phyloP scores from a whole-genome alignment of 1,140 invertebrate genomes.

The Drosophila sulfurigaster region DNA sequence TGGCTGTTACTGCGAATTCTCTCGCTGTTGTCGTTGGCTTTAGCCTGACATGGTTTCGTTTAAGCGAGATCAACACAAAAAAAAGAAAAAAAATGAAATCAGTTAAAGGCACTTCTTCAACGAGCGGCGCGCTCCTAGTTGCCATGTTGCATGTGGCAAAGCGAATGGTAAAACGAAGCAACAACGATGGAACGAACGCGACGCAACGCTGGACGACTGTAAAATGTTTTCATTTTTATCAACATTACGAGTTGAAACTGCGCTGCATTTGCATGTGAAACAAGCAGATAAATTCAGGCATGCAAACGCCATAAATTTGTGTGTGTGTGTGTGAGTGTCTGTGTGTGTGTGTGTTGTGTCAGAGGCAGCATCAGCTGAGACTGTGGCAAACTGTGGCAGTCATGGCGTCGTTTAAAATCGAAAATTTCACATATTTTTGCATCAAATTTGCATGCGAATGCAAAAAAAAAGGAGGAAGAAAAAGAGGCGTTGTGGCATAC shows the following conservation, averaged over 20 bases:
- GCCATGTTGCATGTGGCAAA: slow-evolving; percentile 52
- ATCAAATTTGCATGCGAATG: slow-evolving; percentile 77
- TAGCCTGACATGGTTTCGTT: slow-evolving; percentile 72
- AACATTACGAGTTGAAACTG: slow-evolving; percentile 75
- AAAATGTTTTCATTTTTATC: slow-evolving; percentile 81
- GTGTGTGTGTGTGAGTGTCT: slow-evolving; percentile 6
- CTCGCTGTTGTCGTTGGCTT: slow-evolving; percentile 17
- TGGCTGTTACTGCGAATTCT: slow-evolving; percentile 1
- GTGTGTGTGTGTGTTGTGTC: too few species aligned
- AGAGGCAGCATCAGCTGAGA: slow-evolving; percentile 30
- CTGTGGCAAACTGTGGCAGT: slow-evolving; percentile 8
- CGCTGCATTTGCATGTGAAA: slow-evolving; percentile 80
- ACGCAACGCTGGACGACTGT: slow-evolving; percentile 30
- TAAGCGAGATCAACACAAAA: slow-evolving; percentile 27
- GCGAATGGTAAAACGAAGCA: too few species aligned
- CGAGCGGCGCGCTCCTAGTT: slow-evolving; percentile 33
- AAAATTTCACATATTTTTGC: slow-evolving; percentile 82
- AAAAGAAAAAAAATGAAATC: slow-evolving; percentile 56
- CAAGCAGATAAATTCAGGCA: slow-evolving; percentile 83
- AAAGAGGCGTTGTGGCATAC: slow-evolving; percentile 10
- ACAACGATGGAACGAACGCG: neutral
- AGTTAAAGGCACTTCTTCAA: slow-evolving; percentile 66
- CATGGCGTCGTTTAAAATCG: slow-evolving; percentile 71
- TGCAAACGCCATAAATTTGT: slow-evolving; percentile 80
- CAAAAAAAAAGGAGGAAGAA: neutral